Evolutionary conservation across 2,113 vertebrate genomes (phyloP).

Genomic region (Riparia riparia): DNA sequence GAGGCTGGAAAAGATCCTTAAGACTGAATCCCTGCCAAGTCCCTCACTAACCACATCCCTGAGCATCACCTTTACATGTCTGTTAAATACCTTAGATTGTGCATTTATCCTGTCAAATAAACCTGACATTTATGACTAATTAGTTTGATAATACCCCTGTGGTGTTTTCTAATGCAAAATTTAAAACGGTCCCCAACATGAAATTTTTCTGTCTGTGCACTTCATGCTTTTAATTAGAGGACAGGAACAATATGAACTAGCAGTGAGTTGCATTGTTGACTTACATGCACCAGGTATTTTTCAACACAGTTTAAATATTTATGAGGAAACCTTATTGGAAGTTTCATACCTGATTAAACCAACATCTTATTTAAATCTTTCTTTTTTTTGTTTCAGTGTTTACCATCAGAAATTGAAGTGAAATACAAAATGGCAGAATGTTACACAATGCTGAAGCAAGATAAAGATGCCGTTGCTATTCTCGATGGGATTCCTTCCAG

Average conservation of each 20-base stretch:
- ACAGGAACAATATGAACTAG: background rate
- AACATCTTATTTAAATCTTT: background rate
- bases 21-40: background rate
- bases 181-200: background rate
- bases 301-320: background rate
- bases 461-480: slow-evolving; percentile 97
- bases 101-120: background rate
- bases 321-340: background rate
- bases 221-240: background rate
- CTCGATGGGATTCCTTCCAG: slow-evolving; percentile 96
- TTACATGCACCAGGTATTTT: background rate
- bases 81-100: background rate
- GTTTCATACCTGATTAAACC: background rate
- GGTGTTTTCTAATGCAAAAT: background rate
- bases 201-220: background rate
- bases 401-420: slow-evolving; percentile 97
- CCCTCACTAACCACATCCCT: background rate
- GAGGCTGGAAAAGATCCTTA: background rate
- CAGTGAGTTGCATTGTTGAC: background rate
- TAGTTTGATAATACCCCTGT: background rate
- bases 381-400: slow-evolving; percentile 78
- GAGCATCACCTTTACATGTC: background rate
- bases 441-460: slow-evolving; percentile 95
- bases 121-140: background rate
- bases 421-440: slow-evolving; percentile 99